These are phyloP conservation scores for Synanthedon andrenaeformis DNA, from an alignment of 2,888 invertebrate genomes.

Conservation along the genomic window DNA sequence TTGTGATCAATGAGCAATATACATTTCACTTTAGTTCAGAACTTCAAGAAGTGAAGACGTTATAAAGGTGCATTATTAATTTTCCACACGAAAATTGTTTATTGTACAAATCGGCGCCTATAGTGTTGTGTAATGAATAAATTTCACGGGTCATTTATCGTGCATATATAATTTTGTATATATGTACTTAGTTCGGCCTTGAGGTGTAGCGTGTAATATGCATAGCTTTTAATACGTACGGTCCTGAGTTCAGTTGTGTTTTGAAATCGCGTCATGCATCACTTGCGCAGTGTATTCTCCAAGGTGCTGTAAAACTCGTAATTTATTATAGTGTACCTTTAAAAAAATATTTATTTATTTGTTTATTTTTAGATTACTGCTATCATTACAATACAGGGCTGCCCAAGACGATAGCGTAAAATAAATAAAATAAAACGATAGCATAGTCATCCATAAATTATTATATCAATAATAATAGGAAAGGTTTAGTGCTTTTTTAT, in stretches of 20 bases:
- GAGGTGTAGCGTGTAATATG: conserved; percentile 4
- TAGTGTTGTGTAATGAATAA: background rate
- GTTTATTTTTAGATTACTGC: too few species aligned
- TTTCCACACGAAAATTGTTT: background rate
- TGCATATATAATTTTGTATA: conserved; percentile 5
- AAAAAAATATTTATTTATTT: background rate
- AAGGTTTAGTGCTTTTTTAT: too few species aligned
- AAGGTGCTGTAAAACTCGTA: conserved; percentile 30
- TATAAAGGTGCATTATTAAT: background rate
- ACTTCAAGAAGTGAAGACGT: conserved; percentile 3
- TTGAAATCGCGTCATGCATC: conserved; percentile 51
- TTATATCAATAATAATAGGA: too few species aligned
- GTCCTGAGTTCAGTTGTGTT: conserved; percentile 42
- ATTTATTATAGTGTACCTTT: background rate
- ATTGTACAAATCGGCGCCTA: background rate
- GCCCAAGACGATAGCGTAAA: too few species aligned
- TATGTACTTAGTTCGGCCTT: conserved; percentile 20
- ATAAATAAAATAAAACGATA: too few species aligned
- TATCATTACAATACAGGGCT: too few species aligned
- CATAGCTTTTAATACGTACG: conserved; percentile 3
- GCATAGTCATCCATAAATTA: too few species aligned
- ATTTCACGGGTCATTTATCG: background rate
- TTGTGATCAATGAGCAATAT: conserved; percentile 8
- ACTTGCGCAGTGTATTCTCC: conserved; percentile 55
- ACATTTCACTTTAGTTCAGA: conserved; percentile 3